Evolutionary conservation across 2,888 invertebrate genomes (phyloP), one percentile per base, ranked within the genome.

Genomic region (Adelphocoris suturalis): DNA sequence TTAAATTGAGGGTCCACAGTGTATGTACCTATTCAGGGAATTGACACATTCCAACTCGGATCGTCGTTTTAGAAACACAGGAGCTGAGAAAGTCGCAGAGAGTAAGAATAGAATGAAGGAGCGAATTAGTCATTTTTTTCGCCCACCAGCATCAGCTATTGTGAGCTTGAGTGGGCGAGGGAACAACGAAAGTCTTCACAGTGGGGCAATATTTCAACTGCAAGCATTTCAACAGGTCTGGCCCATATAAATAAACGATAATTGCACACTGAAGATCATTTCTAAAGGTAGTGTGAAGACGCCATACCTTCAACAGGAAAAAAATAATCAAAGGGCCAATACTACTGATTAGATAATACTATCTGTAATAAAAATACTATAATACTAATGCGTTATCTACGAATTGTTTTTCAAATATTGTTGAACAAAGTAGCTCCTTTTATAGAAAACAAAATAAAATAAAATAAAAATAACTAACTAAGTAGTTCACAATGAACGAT

Each of bases 111-210:
- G 61, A 19, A 61, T 61, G 61, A 61, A 16, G 19, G 61, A 61
- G 61, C 9, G 61, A 61, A 61, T 61, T 61, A 61, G 61, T 19
- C 61, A 61, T 19, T 61, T 61, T 61, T 61, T 61, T 16, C 52
- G 61, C 61, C 61, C 61, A 61, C 61, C 19, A n/a, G n/a, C 61
- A 61, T 19, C 52, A 52, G 52, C 52, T 52, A 13, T 52, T 16
- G 52, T 52, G 52, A 16, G 52, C 52, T 52, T 52, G 52, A 13
- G 52, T 52, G 52, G 52, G 52, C 52, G 13, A 14, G 13, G 52
- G 16, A 52, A 52, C 52, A 52, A 52, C 52, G 52, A 52, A 7
- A 13, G 5, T 13, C 16, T 52, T 13, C 19, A 19, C 9, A 61
- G 2, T n/a, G 19, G 52, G 52, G n/a, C 61, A 61, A 19, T 61